phyloP scores from a whole-genome alignment of 2,888 invertebrate species.

The Acleris holmiana region DNA sequence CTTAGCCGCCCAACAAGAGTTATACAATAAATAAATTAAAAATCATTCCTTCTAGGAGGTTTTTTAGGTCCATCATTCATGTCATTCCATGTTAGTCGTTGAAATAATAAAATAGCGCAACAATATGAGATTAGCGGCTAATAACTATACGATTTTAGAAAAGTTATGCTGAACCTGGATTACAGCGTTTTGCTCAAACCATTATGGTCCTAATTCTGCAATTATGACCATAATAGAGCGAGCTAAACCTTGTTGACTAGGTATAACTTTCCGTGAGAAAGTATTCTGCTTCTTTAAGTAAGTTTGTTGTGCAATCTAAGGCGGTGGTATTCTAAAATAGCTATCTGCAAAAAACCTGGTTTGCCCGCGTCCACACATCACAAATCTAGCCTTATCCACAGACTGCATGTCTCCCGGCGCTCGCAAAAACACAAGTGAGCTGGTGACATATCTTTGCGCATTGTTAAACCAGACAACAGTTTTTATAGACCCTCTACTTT shows the following conservation, averaged over 20 bases:
- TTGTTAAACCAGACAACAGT: conserved; percentile 12
- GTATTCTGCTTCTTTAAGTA: conserved; percentile 26
- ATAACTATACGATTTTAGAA: background rate
- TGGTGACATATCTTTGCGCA: conserved; percentile 28
- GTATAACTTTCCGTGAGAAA: conserved; percentile 25
- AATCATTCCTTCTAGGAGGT: no score
- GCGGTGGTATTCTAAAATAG: conserved; percentile 11
- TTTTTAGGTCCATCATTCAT: no score
- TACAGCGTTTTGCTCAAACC: background rate
- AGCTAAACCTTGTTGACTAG: conserved; percentile 2
- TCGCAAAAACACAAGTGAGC: conserved; percentile 40
- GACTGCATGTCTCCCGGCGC: conserved; percentile 40
- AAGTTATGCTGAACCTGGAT: conserved; percentile 14
- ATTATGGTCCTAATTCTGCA: background rate
- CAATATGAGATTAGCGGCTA: background rate
- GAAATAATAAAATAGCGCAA: background rate
- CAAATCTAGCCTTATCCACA: conserved; percentile 45
- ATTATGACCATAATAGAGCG: background rate
- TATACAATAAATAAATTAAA: no score
- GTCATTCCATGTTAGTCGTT: background rate
- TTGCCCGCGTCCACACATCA: conserved; percentile 39
- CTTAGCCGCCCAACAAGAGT: no score
- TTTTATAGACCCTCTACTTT: conserved; percentile 7
- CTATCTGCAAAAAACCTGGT: conserved; percentile 36
- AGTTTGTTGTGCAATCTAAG: conserved; percentile 25